Base-by-base conservation (phyloP, 2,113 vertebrate species). In the Paracanthobrama guichenoti region DNA sequence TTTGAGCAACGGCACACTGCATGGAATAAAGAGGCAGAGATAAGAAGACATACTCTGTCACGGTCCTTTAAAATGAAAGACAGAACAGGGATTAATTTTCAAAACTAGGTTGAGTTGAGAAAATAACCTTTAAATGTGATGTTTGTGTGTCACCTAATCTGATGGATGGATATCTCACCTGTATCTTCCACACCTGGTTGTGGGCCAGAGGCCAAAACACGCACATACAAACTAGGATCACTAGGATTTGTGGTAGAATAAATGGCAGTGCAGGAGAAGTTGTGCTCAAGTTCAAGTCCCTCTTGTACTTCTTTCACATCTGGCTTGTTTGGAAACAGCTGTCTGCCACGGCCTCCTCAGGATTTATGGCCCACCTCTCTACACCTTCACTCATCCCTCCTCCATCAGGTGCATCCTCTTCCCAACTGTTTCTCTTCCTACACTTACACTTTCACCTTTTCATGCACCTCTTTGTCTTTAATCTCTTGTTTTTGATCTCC, bases 301-400 rank as follows among this genome's bases (percentile, higher is more conserved):
- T 11, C 24, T 80, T 48, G 7, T 35, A n/a, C 9, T 8, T 80
- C 46, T 18, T 60, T 39, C 14, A 64, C 84, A 88, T 74, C 87
- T 88, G 80, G 76, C 71, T 26, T 55, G 66, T 53, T 64, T 48
- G 26, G 50, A 83, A 87, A 85, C 87, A 88, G 87, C 76, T 88
- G 83, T 85, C 13, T 35, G 67, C 16, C 46, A 28, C 4, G 16
- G 10, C 46, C 22, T 16, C 46, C 14, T 67, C 2, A 28, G 80
- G 80, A 83, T 88, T 74, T 79, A 85, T 85, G 59, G 44, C 60
- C 48, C 75, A 55, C 28, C 85, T 82, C 50, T 71, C 83, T 66
- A 71, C 83, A 79, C 83, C 24, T 81, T 74, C 64, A 50, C 18
- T 66, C 26, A 67, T 67, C 5, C 24, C 26, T 31, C 77, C 13